Base-by-base conservation (phyloP, 2,888 invertebrate genomes). In the Conistra vaccinii region DNA sequence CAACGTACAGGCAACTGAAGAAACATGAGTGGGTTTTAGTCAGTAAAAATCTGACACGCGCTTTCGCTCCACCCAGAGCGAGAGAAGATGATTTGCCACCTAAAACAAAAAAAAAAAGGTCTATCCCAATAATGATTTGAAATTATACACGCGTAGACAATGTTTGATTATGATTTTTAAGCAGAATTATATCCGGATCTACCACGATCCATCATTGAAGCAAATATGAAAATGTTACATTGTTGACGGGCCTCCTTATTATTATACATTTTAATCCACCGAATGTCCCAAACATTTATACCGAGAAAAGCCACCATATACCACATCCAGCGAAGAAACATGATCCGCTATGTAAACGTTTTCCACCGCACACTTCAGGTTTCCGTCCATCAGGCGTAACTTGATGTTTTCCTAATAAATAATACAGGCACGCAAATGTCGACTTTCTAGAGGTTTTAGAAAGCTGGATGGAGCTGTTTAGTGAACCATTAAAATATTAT, bases 401-500 rank as follows among this genome's bases (percentile, higher is more conserved):
- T 32, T 7, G 10, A 58, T 65, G 63, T 80, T 68, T 70, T 70
- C 67, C 53, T 60, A 75, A 73, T 85, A 80, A 75, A 77, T 83
- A 83, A 77, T 58, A 80, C 53, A 76, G 67, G 17, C 71, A 77
- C 58, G 85, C 80, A 85, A 84, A 84, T 74, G 70, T 72, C 65
- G 12, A 42, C 80, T 84, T 82, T 86, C 87, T 68, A 78, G 48
- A 29, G 9, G 39, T 58, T 9, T 69, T 73, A 68, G 78, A 85
- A 84, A 87, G 78, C 57, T 71, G 26, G 39, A 67, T 61, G 32
- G 32, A 76, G 76, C 70, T 63, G 75, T 78, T 81, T 81, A 87
- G 86, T 87, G 77, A 84, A 86, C 70, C 75, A 83, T 83, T 84
- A 81, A 76, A 86, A 84, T 74, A 80, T 87, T 84, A 82, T 86